Evolutionary conservation across 2,888 invertebrate species (phyloP), one percentile per base, ranked within the genome.

Genomic region (Spatulosminthurus flaviceps): DNA sequence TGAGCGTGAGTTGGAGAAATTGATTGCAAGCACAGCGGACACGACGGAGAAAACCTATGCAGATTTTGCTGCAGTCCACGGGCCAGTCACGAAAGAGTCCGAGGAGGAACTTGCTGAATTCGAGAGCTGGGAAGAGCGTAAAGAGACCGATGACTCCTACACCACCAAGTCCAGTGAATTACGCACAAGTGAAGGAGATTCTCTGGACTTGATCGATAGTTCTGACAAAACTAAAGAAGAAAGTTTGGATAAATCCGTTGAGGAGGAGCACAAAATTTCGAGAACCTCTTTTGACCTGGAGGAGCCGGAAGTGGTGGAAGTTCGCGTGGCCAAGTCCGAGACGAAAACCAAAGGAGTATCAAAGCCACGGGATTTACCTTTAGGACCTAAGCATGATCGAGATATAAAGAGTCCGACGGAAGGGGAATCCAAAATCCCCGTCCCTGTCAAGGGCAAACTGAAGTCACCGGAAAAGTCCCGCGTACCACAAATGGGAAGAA

Each of bases 1-100:
- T 41, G 76, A 76, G 21, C 22, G 22, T n/a, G 76, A 76, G 24
- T 26, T 76, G 21, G 42, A 76, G n/a, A 76, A 76, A 43, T 22
- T 76, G 1, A 76, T 76, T 76, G 76, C 76, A 0, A 67, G 67
- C 28, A 76, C 76, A 26, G 21, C 67, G 9, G 69, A 69, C 21
- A n/a, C 76, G 7, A 67, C 67, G 0, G 67, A 76, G 21, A 76
- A 76, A 26, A 69, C 67, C 13, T 67, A 76, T 28, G 76, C 67
- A 0, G 42, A 75, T 22, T 75, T 75, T 64, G 29, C 75, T 41
- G 19, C 34, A 11, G 29, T 75, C 41, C 75, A 75, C 41, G 60
- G 61, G 0, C 61, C 29, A 13, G 16, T 43, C 4, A 22, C 43
- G 0, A 42, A 67, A 42, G 42, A 67, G n/a, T 26, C 19, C 16